A percentile compares a stretch with the other conserved stretches of the same genome.
Conservation (phyloP, 2,113 vertebrate species). For the Siphamia tubifer region DNA sequence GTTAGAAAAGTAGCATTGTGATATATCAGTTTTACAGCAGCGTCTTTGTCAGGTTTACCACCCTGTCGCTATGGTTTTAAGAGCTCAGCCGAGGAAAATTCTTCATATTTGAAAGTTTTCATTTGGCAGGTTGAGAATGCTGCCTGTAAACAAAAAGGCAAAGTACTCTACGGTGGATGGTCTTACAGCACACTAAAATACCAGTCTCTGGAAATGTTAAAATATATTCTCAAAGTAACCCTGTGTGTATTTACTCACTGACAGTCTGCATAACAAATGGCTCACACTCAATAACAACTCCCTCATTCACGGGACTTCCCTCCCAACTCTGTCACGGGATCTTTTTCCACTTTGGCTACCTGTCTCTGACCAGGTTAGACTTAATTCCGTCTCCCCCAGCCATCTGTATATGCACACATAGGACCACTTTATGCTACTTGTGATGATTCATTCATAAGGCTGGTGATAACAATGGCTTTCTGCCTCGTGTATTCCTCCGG, state of each 20-base stretch:
- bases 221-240: background rate
- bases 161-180: background rate
- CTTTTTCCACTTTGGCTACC: slow-evolving; percentile 39
- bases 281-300: slow-evolving; percentile 32
- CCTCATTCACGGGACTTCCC: slow-evolving; percentile 15
- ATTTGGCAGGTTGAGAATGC: slow-evolving; percentile 33
- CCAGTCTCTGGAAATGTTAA: background rate
- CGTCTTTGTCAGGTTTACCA: slow-evolving; percentile 11
- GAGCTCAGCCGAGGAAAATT: slow-evolving; percentile 37
- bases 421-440: too few species aligned
- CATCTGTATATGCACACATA: background rate
- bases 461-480: background rate
- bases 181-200: slow-evolving; percentile 11
- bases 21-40: slow-evolving; percentile 11
- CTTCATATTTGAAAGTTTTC: slow-evolving; percentile 32
- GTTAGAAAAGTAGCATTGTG: slow-evolving; percentile 16
- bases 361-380: slow-evolving; percentile 27
- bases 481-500: background rate
- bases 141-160: background rate
- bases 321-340: slow-evolving; percentile 40
- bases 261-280: slow-evolving; percentile 43
- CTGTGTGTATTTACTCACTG: background rate
- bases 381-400: background rate
- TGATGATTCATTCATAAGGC: slow-evolving; percentile 48
- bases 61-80: slow-evolving; percentile 50